A percentile compares a stretch with the other conserved stretches of the same genome.
Conservation (phyloP, 2,797 vertebrate genomes). For the Sebastes iracundus region DNA sequence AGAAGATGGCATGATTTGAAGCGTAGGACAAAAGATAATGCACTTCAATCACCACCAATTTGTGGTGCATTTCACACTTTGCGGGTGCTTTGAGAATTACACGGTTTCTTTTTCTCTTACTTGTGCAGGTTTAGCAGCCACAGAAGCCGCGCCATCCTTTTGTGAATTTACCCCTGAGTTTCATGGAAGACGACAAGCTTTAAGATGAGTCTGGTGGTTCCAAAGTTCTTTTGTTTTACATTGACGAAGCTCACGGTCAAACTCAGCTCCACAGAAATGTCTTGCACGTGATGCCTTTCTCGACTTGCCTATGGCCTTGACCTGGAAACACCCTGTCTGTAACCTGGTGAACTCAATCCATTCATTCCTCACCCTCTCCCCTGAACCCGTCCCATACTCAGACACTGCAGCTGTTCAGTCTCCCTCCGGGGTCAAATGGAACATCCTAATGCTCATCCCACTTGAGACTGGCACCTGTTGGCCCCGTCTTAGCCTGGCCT, state of each 20-base stretch:
- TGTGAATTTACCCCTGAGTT: neutral
- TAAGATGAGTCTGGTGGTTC: neutral
- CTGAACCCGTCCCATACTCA: conserved; percentile 13
- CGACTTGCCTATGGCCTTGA: conserved; percentile 33
- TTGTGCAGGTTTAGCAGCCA: too few species aligned
- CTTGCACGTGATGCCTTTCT: neutral
- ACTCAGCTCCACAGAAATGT: neutral
- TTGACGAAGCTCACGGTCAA: neutral
- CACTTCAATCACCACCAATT: neutral
- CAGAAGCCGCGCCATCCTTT: neutral
- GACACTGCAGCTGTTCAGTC: conserved; percentile 76
- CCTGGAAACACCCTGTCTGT: conserved; percentile 56
- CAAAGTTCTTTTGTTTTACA: neutral
- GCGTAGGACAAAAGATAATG: neutral
- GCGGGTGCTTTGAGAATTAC: too few species aligned
- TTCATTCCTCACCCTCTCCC: neutral
- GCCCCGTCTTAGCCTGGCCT: conserved; percentile 62
- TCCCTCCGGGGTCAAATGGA: conserved; percentile 72
- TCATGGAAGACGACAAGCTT: neutral
- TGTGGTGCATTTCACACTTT: too few species aligned
- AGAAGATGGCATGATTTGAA: neutral
- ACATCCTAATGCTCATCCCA: conserved; percentile 69
- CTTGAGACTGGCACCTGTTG: conserved; percentile 76
- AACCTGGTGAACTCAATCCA: conserved; percentile 40
- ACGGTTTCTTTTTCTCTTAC: too few species aligned